These are phyloP conservation scores for Speoplatyrhinus poulsoni DNA, from an alignment of 2,113 vertebrate species.

Conservation along the genomic window DNA sequence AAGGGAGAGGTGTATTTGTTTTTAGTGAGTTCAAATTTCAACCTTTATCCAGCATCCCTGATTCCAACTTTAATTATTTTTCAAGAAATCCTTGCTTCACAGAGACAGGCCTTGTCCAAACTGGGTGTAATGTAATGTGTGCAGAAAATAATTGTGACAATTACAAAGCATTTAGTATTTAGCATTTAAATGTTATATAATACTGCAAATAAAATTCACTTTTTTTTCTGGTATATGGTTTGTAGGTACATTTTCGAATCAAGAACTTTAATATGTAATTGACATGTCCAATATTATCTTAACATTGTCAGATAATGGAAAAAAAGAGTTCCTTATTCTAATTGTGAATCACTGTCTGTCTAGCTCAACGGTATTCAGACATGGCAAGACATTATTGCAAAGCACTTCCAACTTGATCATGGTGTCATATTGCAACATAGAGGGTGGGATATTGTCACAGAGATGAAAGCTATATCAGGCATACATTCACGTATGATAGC, in stretches of 20 bases:
- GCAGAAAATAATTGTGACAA: no score
- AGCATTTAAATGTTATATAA: no score
- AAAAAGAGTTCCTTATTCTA: conserved; percentile 20
- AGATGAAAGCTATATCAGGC: background rate
- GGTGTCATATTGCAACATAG: background rate
- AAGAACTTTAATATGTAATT: background rate
- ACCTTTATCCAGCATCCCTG: no score
- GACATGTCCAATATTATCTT: background rate
- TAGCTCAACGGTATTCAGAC: background rate
- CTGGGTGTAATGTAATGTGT: no score
- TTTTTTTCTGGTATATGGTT: background rate
- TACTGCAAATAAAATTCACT: no score
- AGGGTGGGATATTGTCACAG: background rate
- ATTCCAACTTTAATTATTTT: no score
- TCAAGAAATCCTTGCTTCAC: no score
- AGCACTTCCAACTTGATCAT: background rate
- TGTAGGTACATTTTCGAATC: no score
- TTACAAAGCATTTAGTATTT: no score
- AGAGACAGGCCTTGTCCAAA: no score
- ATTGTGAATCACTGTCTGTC: conserved; percentile 38
- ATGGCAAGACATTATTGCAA: background rate
- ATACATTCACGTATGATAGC: conserved; percentile 23
- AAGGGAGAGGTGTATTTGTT: no score
- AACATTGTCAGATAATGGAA: background rate
- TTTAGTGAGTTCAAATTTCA: no score